These are phyloP conservation scores for Cheilosia impressa DNA, from an alignment of 2,888 invertebrate species.

Conservation along the genomic window DNA sequence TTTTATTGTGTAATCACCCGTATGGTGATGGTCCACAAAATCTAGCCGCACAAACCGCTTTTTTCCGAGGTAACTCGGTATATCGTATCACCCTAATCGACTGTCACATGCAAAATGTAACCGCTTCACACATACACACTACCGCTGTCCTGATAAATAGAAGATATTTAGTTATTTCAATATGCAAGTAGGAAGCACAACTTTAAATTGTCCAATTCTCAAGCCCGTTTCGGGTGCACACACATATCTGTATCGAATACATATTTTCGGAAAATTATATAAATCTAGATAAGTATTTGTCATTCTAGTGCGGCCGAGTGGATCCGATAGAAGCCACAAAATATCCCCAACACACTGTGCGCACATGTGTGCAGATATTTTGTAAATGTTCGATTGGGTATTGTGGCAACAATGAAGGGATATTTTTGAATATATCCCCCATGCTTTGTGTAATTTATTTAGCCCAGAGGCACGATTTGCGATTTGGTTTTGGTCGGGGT, in stretches of 20 bases:
- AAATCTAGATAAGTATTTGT: constrained; percentile 58
- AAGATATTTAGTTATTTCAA: constrained; percentile 18
- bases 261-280: constrained; percentile 55
- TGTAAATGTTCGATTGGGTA: constrained; percentile 47
- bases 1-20: constrained; percentile 16
- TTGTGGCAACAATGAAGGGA: constrained; percentile 45
- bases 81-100: constrained; percentile 49
- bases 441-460: constrained; percentile 51
- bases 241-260: constrained; percentile 11
- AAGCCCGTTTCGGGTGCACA: background rate
- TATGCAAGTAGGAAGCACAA: constrained; percentile 1
- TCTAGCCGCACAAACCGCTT: constrained; percentile 25
- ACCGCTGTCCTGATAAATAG: constrained; percentile 1
- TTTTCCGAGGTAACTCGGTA: constrained; percentile 14
- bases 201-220: constrained; percentile 46
- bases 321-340: constrained; percentile 29
- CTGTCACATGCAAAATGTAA: constrained; percentile 35
- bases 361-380: constrained; percentile 31
- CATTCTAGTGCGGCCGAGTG: constrained; percentile 37
- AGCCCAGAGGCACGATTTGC: constrained; percentile 58
- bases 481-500: constrained; percentile 14
- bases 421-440: constrained; percentile 33
- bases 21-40: constrained; percentile 12
- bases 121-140: constrained; percentile 6
- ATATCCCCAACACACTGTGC: background rate